Evolutionary conservation across 2,797 vertebrate species (phyloP).

Genomic region (Pseudocheirus occidentalis): DNA sequence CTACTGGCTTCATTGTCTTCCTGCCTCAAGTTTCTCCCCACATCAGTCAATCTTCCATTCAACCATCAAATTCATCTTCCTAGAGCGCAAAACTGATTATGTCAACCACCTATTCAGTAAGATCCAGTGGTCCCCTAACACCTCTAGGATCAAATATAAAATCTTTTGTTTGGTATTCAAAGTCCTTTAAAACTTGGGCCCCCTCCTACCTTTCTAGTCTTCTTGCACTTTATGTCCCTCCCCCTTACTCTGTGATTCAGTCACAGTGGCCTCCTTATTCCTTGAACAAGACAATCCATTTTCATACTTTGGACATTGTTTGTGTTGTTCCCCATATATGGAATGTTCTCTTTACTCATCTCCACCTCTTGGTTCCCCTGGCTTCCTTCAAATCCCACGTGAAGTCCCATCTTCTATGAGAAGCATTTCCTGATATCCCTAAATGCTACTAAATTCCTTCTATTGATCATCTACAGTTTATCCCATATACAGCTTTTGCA

Average conservation of each 20-base stretch:
- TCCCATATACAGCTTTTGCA: neutral
- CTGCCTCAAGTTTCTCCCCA: neutral
- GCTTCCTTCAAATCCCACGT: neutral
- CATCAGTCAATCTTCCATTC: neutral
- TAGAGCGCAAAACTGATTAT: neutral
- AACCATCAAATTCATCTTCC: neutral
- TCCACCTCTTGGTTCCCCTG: neutral
- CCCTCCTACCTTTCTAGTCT: neutral
- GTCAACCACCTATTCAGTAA: neutral
- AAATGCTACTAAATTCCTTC: neutral
- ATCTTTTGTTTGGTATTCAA: too few relatives aligned
- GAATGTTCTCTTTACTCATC: neutral
- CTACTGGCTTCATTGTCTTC: neutral
- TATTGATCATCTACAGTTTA: neutral
- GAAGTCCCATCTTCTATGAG: neutral
- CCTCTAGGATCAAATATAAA: neutral
- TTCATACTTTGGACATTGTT: neutral
- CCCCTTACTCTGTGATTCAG: neutral
- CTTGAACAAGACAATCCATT: neutral
- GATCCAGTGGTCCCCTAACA: neutral
- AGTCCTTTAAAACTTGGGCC: too few relatives aligned
- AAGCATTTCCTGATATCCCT: neutral
- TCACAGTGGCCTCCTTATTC: neutral
- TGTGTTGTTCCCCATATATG: neutral
- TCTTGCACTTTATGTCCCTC: neutral